phyloP scores from a whole-genome alignment of 2,797 vertebrate species.

The Tragopan temminckii region DNA sequence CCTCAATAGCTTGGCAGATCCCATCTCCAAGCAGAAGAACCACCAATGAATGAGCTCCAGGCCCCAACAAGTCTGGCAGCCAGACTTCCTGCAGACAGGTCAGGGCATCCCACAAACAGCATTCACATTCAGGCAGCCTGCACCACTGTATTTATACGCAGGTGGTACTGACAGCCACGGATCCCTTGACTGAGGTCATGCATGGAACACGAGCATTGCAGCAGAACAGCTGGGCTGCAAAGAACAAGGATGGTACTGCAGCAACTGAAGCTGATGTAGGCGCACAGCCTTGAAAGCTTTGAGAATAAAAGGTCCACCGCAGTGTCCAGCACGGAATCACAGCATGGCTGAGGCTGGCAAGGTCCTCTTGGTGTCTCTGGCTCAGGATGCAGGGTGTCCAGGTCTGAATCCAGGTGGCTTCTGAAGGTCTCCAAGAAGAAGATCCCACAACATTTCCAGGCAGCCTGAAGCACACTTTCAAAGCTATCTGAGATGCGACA shows the following conservation, averaged over 20 bases:
- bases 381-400: neutral
- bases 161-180: neutral
- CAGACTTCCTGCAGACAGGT: neutral
- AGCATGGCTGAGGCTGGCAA: neutral
- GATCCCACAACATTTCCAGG: neutral
- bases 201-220: fast-evolving
- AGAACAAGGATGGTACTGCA: neutral
- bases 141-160: fast-evolving
- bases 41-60: neutral
- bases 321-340: neutral
- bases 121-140: neutral
- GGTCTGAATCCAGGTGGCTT: neutral
- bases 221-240: neutral
- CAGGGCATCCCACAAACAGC: neutral
- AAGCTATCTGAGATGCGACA: neutral
- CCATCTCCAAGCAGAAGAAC: neutral
- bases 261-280: neutral
- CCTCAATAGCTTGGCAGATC: neutral
- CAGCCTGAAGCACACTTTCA: neutral
- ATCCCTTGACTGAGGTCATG: fast-evolving
- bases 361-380: neutral
- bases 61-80: neutral
- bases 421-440: neutral
- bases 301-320: neutral
- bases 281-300: neutral